Conservation (phyloP, 2,113 vertebrate species). For the Erinaceus europaeus region DNA sequence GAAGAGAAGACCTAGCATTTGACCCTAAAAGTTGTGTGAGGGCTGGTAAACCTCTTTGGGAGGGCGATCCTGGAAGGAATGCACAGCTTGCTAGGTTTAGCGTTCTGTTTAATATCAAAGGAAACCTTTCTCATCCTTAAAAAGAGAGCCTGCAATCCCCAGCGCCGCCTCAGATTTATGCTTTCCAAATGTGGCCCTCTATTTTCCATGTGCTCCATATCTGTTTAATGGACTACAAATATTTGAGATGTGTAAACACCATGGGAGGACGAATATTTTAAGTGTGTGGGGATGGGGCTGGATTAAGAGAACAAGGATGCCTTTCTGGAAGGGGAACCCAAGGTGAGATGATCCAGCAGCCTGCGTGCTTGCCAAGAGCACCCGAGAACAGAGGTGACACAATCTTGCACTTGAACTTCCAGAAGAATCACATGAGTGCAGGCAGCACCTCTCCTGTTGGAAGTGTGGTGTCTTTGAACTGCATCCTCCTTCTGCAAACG, state of each 20-base stretch:
- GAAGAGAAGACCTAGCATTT: background rate
- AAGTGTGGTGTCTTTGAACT: background rate
- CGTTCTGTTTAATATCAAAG: conserved; percentile 76
- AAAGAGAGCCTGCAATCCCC: conserved; percentile 68
- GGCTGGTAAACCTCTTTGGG: conserved; percentile 62
- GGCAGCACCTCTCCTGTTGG: background rate
- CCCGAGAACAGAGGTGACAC: background rate
- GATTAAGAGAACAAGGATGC: conserved; percentile 47
- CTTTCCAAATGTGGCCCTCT: conserved; percentile 75
- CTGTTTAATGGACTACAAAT: conserved; percentile 75
- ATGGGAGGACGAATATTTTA: conserved; percentile 44
- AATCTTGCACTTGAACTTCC: too few species aligned
- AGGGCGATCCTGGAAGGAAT: conserved; percentile 65
- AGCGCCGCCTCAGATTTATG: conserved; percentile 72
- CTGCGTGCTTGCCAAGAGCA: background rate
- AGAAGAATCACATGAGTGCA: background rate
- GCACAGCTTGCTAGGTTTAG: conserved; percentile 65
- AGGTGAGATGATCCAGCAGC: conserved; percentile 24
- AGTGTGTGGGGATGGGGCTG: conserved; percentile 25
- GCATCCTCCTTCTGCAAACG: background rate
- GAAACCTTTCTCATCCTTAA: conserved; percentile 70
- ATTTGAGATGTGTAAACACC: conserved; percentile 74
- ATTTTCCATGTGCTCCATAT: conserved; percentile 69
- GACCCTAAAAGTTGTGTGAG: conserved; percentile 20
- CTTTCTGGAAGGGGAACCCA: background rate